These are phyloP conservation scores for Heliconius hermathena DNA, from an alignment of 1,140 invertebrate species.

Conservation along the genomic window DNA sequence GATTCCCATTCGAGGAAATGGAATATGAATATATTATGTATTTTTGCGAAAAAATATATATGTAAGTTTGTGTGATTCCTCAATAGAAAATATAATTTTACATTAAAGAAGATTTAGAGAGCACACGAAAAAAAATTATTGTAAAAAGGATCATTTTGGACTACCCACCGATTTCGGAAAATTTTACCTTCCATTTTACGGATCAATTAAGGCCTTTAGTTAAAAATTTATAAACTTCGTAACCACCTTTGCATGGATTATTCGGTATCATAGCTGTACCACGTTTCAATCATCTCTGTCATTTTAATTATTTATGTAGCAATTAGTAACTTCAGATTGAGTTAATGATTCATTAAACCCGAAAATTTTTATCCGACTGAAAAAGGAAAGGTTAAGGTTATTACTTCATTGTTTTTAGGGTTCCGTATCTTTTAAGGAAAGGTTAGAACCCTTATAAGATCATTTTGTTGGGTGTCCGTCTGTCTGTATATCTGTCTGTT, in stretches of 20 bases:
- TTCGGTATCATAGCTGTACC: not conserved
- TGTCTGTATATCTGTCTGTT: too few relatives aligned
- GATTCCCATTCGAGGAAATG: too few relatives aligned
- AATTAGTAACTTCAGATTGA: not conserved
- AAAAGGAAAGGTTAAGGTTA: too few relatives aligned
- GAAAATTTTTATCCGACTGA: too few relatives aligned
- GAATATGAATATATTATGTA: too few relatives aligned
- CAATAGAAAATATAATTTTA: too few relatives aligned
- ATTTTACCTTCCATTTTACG: not conserved
- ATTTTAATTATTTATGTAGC: conserved; percentile 6
- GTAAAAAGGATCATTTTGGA: not conserved
- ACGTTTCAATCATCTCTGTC: not conserved
- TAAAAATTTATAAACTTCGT: conserved; percentile 7
- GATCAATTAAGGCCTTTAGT: not conserved
- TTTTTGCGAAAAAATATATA: too few relatives aligned
- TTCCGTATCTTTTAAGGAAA: too few relatives aligned
- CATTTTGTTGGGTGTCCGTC: too few relatives aligned
- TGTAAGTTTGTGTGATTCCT: too few relatives aligned
- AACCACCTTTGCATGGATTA: conserved; percentile 4
- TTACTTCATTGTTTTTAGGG: too few relatives aligned
- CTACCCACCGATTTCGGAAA: not conserved
- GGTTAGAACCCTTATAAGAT: too few relatives aligned
- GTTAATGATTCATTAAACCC: conserved; percentile 4
- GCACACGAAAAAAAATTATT: not conserved
- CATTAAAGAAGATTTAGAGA: not conserved